phyloP scores from a whole-genome alignment of 2,113 vertebrate genomes.

The Phoxinus phoxinus region DNA sequence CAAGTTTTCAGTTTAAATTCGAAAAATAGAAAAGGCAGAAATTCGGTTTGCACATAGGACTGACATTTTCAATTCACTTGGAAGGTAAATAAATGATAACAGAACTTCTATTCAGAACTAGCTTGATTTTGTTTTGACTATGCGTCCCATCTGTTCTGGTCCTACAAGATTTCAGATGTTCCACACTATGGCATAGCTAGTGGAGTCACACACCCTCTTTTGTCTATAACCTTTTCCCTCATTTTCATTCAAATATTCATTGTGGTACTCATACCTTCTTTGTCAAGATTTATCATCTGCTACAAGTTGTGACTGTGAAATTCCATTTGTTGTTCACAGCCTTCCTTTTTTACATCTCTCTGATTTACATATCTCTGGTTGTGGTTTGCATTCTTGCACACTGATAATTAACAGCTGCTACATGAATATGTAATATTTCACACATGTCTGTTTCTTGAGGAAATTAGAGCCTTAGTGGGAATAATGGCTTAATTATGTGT shows the following conservation, averaged over 20 bases:
- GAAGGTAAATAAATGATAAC: not conserved
- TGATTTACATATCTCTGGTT: conserved; percentile 12
- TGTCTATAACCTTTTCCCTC: not conserved
- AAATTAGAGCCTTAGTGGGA: conserved; percentile 13
- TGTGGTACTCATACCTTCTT: not conserved
- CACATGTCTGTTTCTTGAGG: conserved; percentile 17
- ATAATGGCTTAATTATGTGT: conserved; percentile 32
- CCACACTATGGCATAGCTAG: not conserved
- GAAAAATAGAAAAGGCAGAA: not conserved
- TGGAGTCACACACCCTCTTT: not conserved
- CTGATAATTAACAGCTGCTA: conserved; percentile 31
- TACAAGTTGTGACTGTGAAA: conserved; percentile 11
- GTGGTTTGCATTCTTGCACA: not conserved
- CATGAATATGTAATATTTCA: conserved; percentile 16
- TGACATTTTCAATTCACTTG: not conserved
- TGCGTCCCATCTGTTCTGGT: not conserved
- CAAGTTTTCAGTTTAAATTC: not conserved
- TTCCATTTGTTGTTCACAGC: not conserved
- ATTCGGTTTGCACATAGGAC: not conserved
- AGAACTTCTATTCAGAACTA: not conserved
- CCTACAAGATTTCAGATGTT: not conserved
- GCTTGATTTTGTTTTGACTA: not conserved
- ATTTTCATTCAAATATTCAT: conserved; percentile 20
- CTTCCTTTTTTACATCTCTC: not conserved
- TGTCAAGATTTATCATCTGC: not conserved